These are phyloP conservation scores for Coptodon rendalli DNA, from an alignment of 2,113 vertebrate genomes.

Conservation along the genomic window DNA sequence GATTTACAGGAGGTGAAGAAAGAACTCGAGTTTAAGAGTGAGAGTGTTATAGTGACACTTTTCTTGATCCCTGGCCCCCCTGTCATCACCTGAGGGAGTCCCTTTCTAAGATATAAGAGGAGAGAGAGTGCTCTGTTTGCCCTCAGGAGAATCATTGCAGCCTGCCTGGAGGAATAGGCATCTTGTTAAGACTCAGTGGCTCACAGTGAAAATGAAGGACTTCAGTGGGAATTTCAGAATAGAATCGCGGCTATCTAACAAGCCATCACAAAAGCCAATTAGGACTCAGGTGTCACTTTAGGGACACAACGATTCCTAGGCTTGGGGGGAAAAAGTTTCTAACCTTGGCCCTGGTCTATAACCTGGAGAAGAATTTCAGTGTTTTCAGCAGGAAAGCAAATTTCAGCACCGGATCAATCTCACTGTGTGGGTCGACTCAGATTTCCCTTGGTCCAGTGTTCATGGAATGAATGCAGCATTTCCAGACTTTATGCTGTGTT, in stretches of 20 bases:
- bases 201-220: constrained; percentile 63
- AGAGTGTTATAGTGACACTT: constrained; percentile 35
- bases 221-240: constrained; percentile 63
- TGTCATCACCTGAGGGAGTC: constrained; percentile 44
- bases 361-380: constrained; percentile 46
- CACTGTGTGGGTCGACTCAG: constrained; percentile 51
- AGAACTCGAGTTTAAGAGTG: constrained; percentile 48
- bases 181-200: constrained; percentile 66
- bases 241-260: constrained; percentile 61
- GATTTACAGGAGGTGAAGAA: constrained; percentile 24
- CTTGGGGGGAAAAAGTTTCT: constrained; percentile 60
- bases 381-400: constrained; percentile 53
- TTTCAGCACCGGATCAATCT: constrained; percentile 59
- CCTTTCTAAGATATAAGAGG: constrained; percentile 36
- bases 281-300: constrained; percentile 56
- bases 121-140: constrained; percentile 61
- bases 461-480: constrained; percentile 63
- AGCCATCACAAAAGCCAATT: constrained; percentile 78
- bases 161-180: constrained; percentile 48
- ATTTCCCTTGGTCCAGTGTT: constrained; percentile 60
- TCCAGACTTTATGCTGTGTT: constrained; percentile 38
- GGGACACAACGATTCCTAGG: constrained; percentile 59
- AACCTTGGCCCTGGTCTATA: constrained; percentile 36
- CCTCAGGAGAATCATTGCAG: constrained; percentile 61
- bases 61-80: constrained; percentile 48